Base-by-base conservation (phyloP, 1,140 invertebrate genomes). In the Cydia splendana region DNA sequence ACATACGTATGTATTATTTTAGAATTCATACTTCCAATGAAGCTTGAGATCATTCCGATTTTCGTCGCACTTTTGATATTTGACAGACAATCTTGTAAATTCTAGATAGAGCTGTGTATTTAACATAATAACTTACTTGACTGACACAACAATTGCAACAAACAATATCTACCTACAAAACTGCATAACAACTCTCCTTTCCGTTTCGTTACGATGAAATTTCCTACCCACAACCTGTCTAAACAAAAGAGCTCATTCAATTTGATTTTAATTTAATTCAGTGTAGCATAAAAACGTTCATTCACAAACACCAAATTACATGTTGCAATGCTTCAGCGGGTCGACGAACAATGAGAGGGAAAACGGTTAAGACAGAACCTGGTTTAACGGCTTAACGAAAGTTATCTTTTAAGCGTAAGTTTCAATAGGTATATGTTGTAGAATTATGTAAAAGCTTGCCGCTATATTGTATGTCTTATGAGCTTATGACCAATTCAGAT, bases 221-320 rank as follows among this genome's bases (percentile, higher is more conserved):
- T 71, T 71, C 67, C 67, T 71, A 71, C 67, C 67, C 67, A 71
- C 67, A 71, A 71, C 38, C 34, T 12, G 67, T 71, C 67, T 45
- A 71, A 71, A 71, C 67, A 71, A 71, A 71, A 71, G 67, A 71
- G 4, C 34, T 71, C 67, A 71, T 71, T 71, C 67, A 71, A 71
- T 71, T 71, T 71, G 67, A 42, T 71, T 42, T 42, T 71, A 71
- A 71, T 71, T 71, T 71, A 71, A 71, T 71, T 42, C 38, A 38
- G 67, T 71, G 67, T 71, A 71, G 67, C 67, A 71, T 71, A 71
- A 71, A 71, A 71, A 71, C 67, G 67, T 71, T 71, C 67, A 71
- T 71, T 71, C 67, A 71, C 67, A 71, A 71, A 71, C 67, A 71
- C 9, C 30, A 71, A 71, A 71, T 71, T 71, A 71, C 67, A 38